phyloP scores from a whole-genome alignment of 2,797 vertebrate genomes.

The Eurystomus glaucurus region DNA sequence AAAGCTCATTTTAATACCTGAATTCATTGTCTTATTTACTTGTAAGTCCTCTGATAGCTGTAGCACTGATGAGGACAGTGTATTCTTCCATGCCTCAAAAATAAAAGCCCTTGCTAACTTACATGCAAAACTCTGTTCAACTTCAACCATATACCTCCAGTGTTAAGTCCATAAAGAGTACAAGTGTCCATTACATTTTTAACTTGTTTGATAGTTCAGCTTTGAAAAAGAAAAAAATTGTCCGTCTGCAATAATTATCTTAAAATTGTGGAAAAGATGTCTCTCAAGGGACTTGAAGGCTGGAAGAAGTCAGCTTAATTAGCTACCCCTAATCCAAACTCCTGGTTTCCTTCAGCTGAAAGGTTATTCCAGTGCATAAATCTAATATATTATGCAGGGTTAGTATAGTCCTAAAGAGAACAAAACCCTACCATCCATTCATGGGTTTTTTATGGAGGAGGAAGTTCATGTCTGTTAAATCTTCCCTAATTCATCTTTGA shows the following conservation, averaged over 20 bases:
- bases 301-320: slow-evolving; percentile 52
- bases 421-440: neutral
- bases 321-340: slow-evolving; percentile 50
- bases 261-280: slow-evolving; percentile 11
- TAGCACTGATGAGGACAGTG: neutral
- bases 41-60: neutral
- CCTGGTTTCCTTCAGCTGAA: slow-evolving; percentile 43
- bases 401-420: neutral
- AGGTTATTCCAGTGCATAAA: slow-evolving; percentile 46
- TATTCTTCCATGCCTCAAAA: neutral
- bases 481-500: neutral
- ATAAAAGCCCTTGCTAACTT: neutral
- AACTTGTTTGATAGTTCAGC: neutral
- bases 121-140: neutral
- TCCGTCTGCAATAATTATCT: slow-evolving; percentile 26
- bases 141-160: neutral
- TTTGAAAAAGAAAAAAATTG: slow-evolving; percentile 10
- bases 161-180: neutral
- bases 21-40: slow-evolving; percentile 3
- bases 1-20: neutral
- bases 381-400: slow-evolving; percentile 37
- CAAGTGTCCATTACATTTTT: neutral
- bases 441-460: neutral
- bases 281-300: slow-evolving; percentile 6
- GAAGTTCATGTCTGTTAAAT: neutral